These are phyloP conservation scores for Ypsolopha scabrella DNA, from an alignment of 2,888 invertebrate genomes.

Conservation along the genomic window DNA sequence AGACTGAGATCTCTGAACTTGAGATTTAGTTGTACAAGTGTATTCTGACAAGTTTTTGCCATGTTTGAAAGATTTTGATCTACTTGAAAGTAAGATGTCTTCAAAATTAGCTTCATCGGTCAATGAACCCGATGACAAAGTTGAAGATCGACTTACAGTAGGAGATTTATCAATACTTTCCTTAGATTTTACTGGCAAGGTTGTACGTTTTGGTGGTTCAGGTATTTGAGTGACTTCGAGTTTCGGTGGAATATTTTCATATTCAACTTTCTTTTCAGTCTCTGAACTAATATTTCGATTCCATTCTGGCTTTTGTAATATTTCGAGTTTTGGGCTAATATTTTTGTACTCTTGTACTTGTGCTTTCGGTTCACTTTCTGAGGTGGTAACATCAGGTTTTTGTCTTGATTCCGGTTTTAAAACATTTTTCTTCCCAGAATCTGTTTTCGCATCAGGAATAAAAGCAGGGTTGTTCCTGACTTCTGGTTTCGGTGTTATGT, in stretches of 20 bases:
- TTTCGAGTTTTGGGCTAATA: no score
- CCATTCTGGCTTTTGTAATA: no score
- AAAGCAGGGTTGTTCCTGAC: constrained; percentile 18
- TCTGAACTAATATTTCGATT: no score
- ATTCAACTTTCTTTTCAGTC: no score
- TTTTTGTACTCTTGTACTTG: no score
- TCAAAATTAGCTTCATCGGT: constrained; percentile 58
- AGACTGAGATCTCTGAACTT: constrained; percentile 38
- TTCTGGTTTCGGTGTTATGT: constrained; percentile 21
- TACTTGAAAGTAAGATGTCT: constrained; percentile 56
- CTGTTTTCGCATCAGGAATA: not conserved
- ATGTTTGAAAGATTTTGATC: constrained; percentile 57
- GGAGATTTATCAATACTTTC: constrained; percentile 18
- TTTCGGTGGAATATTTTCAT: no score
- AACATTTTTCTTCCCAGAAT: constrained; percentile 32
- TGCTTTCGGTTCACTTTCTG: no score
- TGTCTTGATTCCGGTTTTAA: constrained; percentile 18
- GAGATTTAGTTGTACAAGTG: constrained; percentile 27
- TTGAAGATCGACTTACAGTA: constrained; percentile 38
- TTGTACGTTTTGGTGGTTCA: constrained; percentile 36
- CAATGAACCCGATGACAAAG: constrained; percentile 53
- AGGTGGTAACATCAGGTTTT: constrained; percentile 7
- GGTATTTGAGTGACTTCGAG: constrained; percentile 12
- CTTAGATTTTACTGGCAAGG: constrained; percentile 20
- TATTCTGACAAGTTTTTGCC: constrained; percentile 24